Percentiles rank a stretch among this genome's conserved stretches.
Conservation (phyloP, 2,113 vertebrate genomes). For the Bettongia penicillata region DNA sequence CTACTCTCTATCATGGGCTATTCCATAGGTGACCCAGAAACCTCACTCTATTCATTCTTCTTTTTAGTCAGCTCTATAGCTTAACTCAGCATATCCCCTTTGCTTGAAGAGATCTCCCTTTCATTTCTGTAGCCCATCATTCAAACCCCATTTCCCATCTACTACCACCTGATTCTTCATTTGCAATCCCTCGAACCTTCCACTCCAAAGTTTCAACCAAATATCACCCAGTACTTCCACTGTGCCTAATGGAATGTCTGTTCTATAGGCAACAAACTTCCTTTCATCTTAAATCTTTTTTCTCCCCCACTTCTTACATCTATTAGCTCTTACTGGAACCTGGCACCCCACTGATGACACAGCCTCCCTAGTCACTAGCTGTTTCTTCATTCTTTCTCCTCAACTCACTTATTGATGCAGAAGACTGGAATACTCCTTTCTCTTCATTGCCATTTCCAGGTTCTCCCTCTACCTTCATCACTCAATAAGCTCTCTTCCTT, state of each 20-base stretch:
- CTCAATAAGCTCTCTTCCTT: background rate
- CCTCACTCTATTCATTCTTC: background rate
- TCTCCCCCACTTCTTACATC: background rate
- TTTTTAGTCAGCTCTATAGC: background rate
- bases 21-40: background rate
- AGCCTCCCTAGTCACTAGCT: background rate
- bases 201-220: background rate
- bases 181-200: background rate
- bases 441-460: background rate
- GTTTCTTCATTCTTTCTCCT: background rate
- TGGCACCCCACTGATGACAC: background rate
- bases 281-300: background rate
- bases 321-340: background rate
- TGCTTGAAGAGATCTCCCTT: background rate
- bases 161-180: background rate
- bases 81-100: background rate
- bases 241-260: background rate
- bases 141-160: background rate
- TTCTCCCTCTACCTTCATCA: background rate
- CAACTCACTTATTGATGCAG: background rate
- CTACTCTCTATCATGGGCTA: background rate
- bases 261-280: background rate
- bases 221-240: background rate
- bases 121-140: background rate
- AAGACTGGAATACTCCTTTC: background rate